phyloP scores from a whole-genome alignment of 2,888 invertebrate genomes.

The Anarsia innoxiella region DNA sequence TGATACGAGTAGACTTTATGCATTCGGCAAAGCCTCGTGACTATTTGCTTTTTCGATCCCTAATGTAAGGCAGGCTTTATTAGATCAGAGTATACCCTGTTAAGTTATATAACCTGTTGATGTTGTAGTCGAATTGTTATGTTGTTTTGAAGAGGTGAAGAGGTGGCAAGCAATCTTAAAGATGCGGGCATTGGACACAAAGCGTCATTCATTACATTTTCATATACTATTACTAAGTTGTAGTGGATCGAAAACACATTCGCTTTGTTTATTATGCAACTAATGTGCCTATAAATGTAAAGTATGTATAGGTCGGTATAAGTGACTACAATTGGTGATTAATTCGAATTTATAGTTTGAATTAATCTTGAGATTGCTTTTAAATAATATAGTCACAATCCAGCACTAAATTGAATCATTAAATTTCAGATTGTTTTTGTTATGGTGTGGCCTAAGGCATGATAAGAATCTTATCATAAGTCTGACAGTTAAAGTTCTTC shows the following conservation, averaged over 20 bases:
- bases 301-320: constrained; percentile 68
- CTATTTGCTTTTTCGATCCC: constrained; percentile 62
- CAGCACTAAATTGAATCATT: too few relatives aligned
- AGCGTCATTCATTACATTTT: constrained; percentile 44
- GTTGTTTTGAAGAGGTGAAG: constrained; percentile 46
- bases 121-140: constrained; percentile 54
- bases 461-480: constrained; percentile 39
- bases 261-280: constrained; percentile 69
- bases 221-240: constrained; percentile 57
- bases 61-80: constrained; percentile 41
- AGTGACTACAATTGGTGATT: constrained; percentile 53
- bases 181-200: constrained; percentile 65
- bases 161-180: constrained; percentile 55
- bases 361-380: constrained; percentile 37
- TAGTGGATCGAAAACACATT: constrained; percentile 69
- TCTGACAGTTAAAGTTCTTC: constrained; percentile 43
- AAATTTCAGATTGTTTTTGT: too few relatives aligned
- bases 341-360: constrained; percentile 53
- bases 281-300: constrained; percentile 74
- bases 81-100: constrained; percentile 41
- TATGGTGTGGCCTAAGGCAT: constrained; percentile 57
- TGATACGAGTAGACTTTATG: too few relatives aligned
- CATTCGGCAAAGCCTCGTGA: constrained; percentile 62
- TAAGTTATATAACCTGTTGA: constrained; percentile 49
- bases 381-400: too few relatives aligned